These are phyloP conservation scores for Drosophila ustulata DNA, from an alignment of 2,888 invertebrate genomes.

Conservation along the genomic window DNA sequence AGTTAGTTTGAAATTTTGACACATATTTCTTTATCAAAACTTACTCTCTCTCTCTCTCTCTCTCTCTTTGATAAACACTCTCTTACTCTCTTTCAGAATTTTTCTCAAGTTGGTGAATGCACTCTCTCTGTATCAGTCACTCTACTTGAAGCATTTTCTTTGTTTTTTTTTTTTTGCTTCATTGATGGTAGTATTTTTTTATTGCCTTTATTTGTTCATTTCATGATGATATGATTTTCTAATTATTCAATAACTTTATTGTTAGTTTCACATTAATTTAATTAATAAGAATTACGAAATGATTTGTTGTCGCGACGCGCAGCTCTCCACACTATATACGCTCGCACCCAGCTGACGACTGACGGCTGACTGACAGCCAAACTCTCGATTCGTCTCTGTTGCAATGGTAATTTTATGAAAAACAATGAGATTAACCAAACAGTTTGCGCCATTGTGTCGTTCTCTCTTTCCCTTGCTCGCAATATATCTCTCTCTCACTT, in stretches of 20 bases:
- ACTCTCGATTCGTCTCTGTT: slow-evolving; percentile 38
- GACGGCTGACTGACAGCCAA: slow-evolving; percentile 34
- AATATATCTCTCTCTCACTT: slow-evolving; percentile 13
- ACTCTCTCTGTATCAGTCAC: slow-evolving; percentile 8
- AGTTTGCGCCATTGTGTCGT: slow-evolving; percentile 21
- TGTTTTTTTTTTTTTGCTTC: slow-evolving; percentile 11
- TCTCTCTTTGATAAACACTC: neutral
- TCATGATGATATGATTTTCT: neutral
- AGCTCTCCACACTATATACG: slow-evolving; percentile 21
- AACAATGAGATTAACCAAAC: slow-evolving; percentile 32
- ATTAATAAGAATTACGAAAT: slow-evolving; percentile 29
- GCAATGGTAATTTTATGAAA: slow-evolving; percentile 59
- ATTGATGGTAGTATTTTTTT: neutral
- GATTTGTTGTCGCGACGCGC: slow-evolving; percentile 25
- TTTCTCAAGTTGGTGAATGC: neutral
- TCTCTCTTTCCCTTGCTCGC: slow-evolving; percentile 11
- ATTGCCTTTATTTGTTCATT: slow-evolving; percentile 4
- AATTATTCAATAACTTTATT: slow-evolving; percentile 3
- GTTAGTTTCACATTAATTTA: slow-evolving; percentile 5
- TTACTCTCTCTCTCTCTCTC: slow-evolving; percentile 12
- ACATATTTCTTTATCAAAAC: slow-evolving; percentile 68
- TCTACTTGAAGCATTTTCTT: slow-evolving; percentile 20
- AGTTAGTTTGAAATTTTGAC: slow-evolving; percentile 58
- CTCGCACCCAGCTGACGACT: slow-evolving; percentile 34
- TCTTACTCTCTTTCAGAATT: slow-evolving; percentile 3